Evolutionary conservation across 2,113 vertebrate genomes (phyloP).

Genomic region (Mustela lutreola): DNA sequence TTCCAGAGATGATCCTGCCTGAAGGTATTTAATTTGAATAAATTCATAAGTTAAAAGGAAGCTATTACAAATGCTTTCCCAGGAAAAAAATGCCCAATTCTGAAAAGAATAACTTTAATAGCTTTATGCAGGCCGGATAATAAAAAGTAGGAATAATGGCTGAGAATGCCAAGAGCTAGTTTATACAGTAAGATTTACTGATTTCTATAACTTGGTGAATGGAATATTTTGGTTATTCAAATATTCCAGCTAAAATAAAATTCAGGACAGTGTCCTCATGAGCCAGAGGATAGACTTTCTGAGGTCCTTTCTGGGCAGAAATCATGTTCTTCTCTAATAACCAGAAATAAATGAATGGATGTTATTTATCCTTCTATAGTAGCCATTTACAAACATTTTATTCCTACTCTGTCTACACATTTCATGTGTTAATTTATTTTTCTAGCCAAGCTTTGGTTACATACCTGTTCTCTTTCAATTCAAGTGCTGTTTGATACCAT

Average conservation of each 20-base stretch:
- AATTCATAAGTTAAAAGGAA: neutral
- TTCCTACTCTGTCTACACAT: neutral
- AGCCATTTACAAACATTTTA: neutral
- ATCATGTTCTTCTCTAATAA: neutral
- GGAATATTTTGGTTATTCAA: slow-evolving; percentile 21
- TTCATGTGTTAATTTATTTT: slow-evolving; percentile 51
- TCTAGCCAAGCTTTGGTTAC: slow-evolving; percentile 11
- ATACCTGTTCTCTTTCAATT: slow-evolving; percentile 2
- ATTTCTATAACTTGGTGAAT: slow-evolving; percentile 17
- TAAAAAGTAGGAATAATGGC: neutral
- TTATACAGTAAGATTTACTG: slow-evolving; percentile 43
- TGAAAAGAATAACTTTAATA: slow-evolving; percentile 40
- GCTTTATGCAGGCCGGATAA: neutral
- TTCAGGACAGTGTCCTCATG: neutral
- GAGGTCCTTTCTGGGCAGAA: neutral
- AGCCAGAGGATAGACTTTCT: neutral
- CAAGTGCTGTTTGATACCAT: neutral
- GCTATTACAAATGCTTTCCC: neutral
- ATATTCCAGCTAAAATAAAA: slow-evolving; percentile 19
- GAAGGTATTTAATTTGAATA: slow-evolving; percentile 49
- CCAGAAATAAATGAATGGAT: neutral
- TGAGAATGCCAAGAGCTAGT: slow-evolving; percentile 42
- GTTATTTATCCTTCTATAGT: neutral
- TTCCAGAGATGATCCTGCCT: neutral
- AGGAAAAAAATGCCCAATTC: neutral